These are phyloP conservation scores for Diglossa brunneiventris DNA, from an alignment of 2,113 vertebrate species.

Conservation along the genomic window DNA sequence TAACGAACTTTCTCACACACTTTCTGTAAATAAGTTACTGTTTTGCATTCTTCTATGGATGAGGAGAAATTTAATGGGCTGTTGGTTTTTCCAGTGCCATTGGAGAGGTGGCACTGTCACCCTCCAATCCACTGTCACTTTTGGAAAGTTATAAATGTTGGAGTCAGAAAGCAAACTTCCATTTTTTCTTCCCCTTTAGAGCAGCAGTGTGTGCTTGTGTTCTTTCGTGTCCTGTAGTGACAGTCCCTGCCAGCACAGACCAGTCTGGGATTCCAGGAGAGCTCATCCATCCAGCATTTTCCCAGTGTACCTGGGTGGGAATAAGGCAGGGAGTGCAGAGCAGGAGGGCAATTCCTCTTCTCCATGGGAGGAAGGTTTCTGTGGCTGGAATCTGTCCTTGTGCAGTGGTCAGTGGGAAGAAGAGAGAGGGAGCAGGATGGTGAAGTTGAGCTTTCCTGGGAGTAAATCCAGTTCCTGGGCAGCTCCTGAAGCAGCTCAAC, in stretches of 20 bases:
- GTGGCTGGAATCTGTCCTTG: background rate
- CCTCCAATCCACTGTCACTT: too few relatives aligned
- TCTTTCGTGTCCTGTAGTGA: too few relatives aligned
- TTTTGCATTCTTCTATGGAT: too few relatives aligned
- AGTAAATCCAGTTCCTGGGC: background rate
- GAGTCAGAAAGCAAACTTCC: too few relatives aligned
- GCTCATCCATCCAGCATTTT: background rate
- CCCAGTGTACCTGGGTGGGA: accelerated
- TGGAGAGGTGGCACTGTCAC: too few relatives aligned
- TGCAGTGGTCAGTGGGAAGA: accelerated
- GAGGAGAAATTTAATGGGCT: too few relatives aligned
- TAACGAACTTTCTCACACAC: too few relatives aligned
- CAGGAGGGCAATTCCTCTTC: background rate
- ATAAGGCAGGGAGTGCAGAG: background rate
- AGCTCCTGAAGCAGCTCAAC: background rate
- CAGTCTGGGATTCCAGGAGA: background rate
- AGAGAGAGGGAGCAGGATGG: background rate
- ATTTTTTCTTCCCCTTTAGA: too few relatives aligned
- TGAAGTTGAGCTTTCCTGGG: background rate
- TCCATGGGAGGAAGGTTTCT: background rate
- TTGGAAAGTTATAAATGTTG: too few relatives aligned
- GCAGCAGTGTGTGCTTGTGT: too few relatives aligned
- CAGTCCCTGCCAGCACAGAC: background rate
- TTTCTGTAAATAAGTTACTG: too few relatives aligned
- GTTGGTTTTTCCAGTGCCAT: too few relatives aligned